Percentiles rank a stretch among this genome's conserved stretches.
phyloP scores from a whole-genome alignment of 2,113 vertebrate genomes.

The Girardinichthys multiradiatus region DNA sequence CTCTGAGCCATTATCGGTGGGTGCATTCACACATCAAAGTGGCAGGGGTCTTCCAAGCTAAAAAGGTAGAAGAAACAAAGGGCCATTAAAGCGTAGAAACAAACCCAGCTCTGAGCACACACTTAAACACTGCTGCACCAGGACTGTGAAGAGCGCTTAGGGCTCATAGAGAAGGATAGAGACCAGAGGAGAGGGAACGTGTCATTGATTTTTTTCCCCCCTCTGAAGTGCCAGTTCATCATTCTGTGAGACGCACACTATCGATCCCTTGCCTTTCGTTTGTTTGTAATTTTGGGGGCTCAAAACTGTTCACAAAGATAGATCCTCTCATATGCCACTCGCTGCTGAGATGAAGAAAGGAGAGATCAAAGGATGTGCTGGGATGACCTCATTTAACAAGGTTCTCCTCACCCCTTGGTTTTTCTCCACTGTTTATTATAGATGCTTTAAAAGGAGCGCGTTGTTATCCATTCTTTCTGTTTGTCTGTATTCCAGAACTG shows the following conservation, averaged over 20 bases:
- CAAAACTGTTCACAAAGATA: slow-evolving; percentile 75
- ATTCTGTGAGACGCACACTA: slow-evolving; percentile 78
- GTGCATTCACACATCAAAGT: slow-evolving; percentile 75
- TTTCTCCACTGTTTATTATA: slow-evolving; percentile 23
- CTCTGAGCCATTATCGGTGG: slow-evolving; percentile 70
- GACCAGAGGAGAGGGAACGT: slow-evolving; percentile 27
- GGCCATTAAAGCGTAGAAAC: slow-evolving; percentile 66
- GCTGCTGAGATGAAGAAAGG: slow-evolving; percentile 64
- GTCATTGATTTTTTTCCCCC: slow-evolving; percentile 77
- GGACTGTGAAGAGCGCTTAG: slow-evolving; percentile 48
- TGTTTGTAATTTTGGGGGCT: slow-evolving; percentile 83
- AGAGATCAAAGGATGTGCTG: slow-evolving; percentile 64
- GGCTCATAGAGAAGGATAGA: slow-evolving; percentile 36
- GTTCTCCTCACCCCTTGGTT: slow-evolving; percentile 26
- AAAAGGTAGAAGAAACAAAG: slow-evolving; percentile 70
- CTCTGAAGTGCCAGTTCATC: slow-evolving; percentile 82
- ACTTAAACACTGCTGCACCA: slow-evolving; percentile 41
- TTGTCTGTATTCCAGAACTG: neutral
- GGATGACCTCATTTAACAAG: slow-evolving; percentile 69
- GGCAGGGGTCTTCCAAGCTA: slow-evolving; percentile 70
- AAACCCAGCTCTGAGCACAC: slow-evolving; percentile 23
- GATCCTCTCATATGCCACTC: slow-evolving; percentile 66
- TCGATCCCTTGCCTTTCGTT: slow-evolving; percentile 80
- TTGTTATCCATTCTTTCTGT: neutral
- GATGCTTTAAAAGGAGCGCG: neutral